Conservation (phyloP, 2,113 vertebrate genomes). For the Lamprotornis superbus region DNA sequence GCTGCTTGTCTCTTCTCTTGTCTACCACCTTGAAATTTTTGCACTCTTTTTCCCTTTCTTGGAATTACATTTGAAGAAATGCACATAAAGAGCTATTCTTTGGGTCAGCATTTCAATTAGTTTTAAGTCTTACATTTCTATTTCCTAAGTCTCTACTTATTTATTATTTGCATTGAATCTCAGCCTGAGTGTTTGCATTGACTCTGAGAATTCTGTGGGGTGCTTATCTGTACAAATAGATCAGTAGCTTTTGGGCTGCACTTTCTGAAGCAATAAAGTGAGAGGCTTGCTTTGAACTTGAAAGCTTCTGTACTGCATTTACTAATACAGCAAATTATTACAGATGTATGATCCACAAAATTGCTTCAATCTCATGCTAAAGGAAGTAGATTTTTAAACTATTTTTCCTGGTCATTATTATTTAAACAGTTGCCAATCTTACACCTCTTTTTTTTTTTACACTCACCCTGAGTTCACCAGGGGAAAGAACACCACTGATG, state of each 20-base stretch:
- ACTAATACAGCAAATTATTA: not conserved
- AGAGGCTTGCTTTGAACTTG: not conserved
- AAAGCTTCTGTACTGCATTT: not conserved
- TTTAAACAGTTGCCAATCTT: not conserved
- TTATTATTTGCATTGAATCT: conserved; percentile 13
- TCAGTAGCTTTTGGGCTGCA: not conserved
- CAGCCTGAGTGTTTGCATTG: not conserved
- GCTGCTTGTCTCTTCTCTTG: not conserved
- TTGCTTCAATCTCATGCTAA: not conserved
- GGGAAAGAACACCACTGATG: not conserved
- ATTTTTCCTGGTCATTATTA: not conserved
- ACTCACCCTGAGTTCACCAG: not conserved
- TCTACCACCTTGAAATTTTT: not conserved
- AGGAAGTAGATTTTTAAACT: not conserved
- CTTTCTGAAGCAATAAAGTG: not conserved
- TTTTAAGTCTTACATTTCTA: conserved; percentile 28
- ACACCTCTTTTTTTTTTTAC: not conserved
- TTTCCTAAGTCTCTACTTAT: not conserved
- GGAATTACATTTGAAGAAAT: not conserved
- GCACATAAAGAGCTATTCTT: not conserved
- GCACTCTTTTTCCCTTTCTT: not conserved
- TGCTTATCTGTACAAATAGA: conserved; percentile 6
- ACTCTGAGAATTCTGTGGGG: conserved; percentile 4
- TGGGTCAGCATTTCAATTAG: not conserved
- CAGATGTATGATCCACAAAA: not conserved